Base-by-base conservation (phyloP, 2,113 vertebrate species). In the Mesembrinibis cayennensis region DNA sequence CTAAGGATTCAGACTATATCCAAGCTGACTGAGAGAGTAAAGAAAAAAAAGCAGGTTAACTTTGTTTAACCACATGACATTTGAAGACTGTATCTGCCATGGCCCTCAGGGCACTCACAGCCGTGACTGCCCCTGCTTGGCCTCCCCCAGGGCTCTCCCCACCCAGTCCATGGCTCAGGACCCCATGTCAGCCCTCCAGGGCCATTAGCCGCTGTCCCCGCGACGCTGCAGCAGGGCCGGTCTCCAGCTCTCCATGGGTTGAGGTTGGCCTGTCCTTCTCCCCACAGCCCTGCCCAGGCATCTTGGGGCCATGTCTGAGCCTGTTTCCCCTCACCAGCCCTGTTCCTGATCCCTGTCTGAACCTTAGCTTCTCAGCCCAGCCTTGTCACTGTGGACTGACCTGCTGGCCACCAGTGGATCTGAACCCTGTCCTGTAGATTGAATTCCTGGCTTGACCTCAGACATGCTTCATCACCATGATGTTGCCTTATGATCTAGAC, bases 221-320 rank as follows among this genome's bases (percentile, higher is more conserved):
- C 0, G 0, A 49, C 1, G 4, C 25, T 2, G 19, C 16, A 80
- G 42, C 8, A 89, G 4, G 25, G 58, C 27, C 3, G 4, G 16
- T 55, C n/a, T 56, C 58, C 36, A 73, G 42, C 30, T 42, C 14
- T 30, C 58, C 50, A 34, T 1, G 2, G 47, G 17, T 34, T 34
- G 47, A 55, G 23, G 22, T 34, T 6, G 2, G 17, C 47, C 38
- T 3, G 0, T 18, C 25, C 30, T 30, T 3, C 3, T 42, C 45
- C 18, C 25, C 13, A 36, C 2, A 5, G 40, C 32, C 22, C 47
- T 55, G 19, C 9, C 38, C 58, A 63, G 12, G 12, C 49, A 65
- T 49, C 25, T 1, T 16, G 50, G n/a, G n/a, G 16, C 30, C 20
- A 36, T 3, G 21, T 22, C 38, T 44, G 52, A 82, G 44, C 32